Evolutionary conservation across 2,888 invertebrate species (phyloP).

Genomic region (Patella caerulea): DNA sequence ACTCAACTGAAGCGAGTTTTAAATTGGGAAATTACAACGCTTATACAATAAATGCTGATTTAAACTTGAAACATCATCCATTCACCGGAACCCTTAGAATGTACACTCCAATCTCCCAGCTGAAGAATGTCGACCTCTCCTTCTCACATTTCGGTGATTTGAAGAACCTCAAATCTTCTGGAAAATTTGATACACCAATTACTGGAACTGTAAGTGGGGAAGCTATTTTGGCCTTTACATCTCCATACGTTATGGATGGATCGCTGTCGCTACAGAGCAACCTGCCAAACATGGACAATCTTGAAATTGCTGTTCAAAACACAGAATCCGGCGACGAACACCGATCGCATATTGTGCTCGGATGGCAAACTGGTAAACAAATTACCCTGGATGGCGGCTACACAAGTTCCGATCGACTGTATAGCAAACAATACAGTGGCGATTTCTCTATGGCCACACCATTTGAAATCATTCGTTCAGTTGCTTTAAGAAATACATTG

Average conservation of each 20-base stretch:
- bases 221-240: conserved; percentile 22
- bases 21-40: neutral
- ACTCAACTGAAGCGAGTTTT: neutral
- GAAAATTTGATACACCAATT: conserved; percentile 7
- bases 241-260: conserved; percentile 26
- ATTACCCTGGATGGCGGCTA: conserved; percentile 31
- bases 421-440: conserved; percentile 16
- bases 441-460: conserved; percentile 35
- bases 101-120: neutral
- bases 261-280: conserved; percentile 28
- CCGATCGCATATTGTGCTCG: conserved; percentile 24
- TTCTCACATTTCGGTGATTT: conserved; percentile 4
- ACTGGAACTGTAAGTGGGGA: conserved; percentile 24
- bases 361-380: conserved; percentile 39
- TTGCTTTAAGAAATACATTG: conserved; percentile 26
- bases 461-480: conserved; percentile 27
- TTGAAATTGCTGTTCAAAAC: conserved; percentile 28
- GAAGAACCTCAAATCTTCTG: conserved; percentile 17
- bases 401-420: conserved; percentile 16
- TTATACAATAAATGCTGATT: neutral
- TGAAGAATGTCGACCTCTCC: conserved; percentile 3
- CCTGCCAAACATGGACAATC: conserved; percentile 27
- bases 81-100: neutral
- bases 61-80: neutral
- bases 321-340: conserved; percentile 6